These are phyloP conservation scores for Drosophila rhopaloa DNA, from an alignment of 1,140 invertebrate species.

Conservation along the genomic window DNA sequence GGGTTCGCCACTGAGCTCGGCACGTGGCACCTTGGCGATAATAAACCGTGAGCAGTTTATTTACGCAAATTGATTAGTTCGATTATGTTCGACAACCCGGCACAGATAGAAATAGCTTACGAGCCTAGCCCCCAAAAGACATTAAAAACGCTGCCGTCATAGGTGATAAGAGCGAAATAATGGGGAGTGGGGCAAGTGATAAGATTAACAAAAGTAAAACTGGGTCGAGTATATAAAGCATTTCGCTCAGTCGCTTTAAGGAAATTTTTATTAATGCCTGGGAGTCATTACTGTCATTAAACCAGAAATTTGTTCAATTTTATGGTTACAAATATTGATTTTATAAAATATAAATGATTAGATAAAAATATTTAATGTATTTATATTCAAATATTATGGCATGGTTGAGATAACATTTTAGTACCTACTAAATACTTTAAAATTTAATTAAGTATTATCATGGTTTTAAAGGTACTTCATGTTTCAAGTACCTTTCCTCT, in stretches of 20 bases:
- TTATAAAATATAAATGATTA: no score
- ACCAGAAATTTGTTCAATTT: no score
- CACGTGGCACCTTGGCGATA: constrained; percentile 74
- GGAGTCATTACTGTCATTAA: not conserved
- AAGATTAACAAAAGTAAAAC: not conserved
- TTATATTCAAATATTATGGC: no score
- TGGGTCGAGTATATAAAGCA: not conserved
- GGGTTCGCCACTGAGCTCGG: constrained; percentile 21
- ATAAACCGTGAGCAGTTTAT: constrained; percentile 77
- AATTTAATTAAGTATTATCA: no score
- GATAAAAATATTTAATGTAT: no score
- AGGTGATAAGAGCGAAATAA: constrained; percentile 28
- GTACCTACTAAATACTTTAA: no score
- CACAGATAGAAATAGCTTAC: constrained; percentile 21
- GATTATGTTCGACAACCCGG: constrained; percentile 50
- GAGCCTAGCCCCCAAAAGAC: constrained; percentile 14
- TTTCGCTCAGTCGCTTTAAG: not conserved
- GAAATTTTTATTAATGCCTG: constrained; percentile 9
- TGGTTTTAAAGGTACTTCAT: no score
- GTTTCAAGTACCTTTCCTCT: no score
- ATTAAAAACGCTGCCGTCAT: constrained; percentile 18
- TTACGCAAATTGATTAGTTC: constrained; percentile 82
- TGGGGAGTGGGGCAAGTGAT: not conserved
- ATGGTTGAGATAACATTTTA: no score
- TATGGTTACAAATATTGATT: no score